Percentiles rank a stretch among this genome's conserved stretches.
phyloP scores from a whole-genome alignment of 2,888 invertebrate species.

The Girardia tigrina region DNA sequence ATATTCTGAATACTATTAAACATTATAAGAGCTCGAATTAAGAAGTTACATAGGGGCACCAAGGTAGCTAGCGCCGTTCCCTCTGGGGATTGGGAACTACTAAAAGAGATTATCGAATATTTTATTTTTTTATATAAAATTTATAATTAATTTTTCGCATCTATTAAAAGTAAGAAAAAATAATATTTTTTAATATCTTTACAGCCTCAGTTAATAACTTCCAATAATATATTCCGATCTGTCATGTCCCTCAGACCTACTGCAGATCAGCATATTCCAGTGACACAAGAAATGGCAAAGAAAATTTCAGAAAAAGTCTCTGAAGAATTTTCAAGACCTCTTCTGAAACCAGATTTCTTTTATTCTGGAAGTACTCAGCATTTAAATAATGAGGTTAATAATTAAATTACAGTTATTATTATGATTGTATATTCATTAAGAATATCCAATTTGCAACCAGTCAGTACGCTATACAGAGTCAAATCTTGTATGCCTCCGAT shows the following conservation, averaged over 20 bases:
- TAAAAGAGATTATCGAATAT: too few relatives aligned
- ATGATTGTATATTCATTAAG: too few relatives aligned
- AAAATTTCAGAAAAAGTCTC: constrained; percentile 3
- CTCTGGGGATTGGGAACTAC: too few relatives aligned
- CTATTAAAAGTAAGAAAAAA: too few relatives aligned
- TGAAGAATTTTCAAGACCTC: background rate
- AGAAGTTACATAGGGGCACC: too few relatives aligned
- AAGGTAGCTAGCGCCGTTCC: too few relatives aligned
- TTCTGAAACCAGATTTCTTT: background rate
- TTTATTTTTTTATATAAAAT: too few relatives aligned
- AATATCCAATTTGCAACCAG: background rate
- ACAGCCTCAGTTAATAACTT: background rate
- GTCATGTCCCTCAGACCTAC: background rate
- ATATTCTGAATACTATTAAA: too few relatives aligned
- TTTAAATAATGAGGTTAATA: background rate
- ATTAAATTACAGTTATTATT: too few relatives aligned
- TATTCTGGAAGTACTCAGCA: constrained; percentile 18
- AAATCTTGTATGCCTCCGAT: background rate
- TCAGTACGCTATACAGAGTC: background rate
- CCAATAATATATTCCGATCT: constrained; percentile 4
- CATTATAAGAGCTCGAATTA: too few relatives aligned
- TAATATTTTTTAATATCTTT: too few relatives aligned
- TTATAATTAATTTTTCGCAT: too few relatives aligned
- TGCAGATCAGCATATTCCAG: background rate
- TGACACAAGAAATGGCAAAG: background rate